Evolutionary conservation across 1,140 invertebrate species (phyloP).

Genomic region (Aphaenogaster rudis): DNA sequence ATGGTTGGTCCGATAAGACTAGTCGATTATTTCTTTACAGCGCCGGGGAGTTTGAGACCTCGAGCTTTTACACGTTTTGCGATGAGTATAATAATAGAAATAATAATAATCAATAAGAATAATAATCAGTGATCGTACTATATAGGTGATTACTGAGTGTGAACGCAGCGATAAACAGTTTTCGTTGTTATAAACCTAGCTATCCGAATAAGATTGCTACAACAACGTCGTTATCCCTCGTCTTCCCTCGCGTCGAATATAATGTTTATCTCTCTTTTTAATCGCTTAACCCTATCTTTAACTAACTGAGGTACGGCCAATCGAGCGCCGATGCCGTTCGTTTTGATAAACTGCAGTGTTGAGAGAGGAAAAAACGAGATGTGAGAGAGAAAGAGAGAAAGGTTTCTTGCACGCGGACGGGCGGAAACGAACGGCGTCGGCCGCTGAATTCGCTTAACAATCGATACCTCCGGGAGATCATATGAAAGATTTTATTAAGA

Average conservation of each 20-base stretch:
- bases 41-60: constrained; percentile 69
- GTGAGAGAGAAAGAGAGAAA: background rate
- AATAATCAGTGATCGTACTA: constrained; percentile 65
- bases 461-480: constrained; percentile 84
- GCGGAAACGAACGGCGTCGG: constrained; percentile 76
- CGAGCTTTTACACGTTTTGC: constrained; percentile 75
- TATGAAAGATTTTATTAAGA: constrained; percentile 84
- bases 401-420: constrained; percentile 6
- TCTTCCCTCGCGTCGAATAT: constrained; percentile 42
- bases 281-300: constrained; percentile 49
- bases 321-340: constrained; percentile 78
- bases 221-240: constrained; percentile 50
- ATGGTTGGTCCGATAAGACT: constrained; percentile 85
- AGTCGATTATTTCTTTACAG: constrained; percentile 83
- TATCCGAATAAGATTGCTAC: constrained; percentile 54
- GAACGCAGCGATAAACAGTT: constrained; percentile 60
- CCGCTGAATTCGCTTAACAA: constrained; percentile 74
- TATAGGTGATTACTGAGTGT: constrained; percentile 55
- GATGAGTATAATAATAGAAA: constrained; percentile 68
- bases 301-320: constrained; percentile 75
- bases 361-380: constrained; percentile 32
- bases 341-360: constrained; percentile 30
- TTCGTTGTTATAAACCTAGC: constrained; percentile 66
- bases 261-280: constrained; percentile 52
- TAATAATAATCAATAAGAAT: constrained; percentile 74